Evolutionary conservation across 2,797 vertebrate genomes (phyloP).

Genomic region (Erpetoichthys calabaricus): DNA sequence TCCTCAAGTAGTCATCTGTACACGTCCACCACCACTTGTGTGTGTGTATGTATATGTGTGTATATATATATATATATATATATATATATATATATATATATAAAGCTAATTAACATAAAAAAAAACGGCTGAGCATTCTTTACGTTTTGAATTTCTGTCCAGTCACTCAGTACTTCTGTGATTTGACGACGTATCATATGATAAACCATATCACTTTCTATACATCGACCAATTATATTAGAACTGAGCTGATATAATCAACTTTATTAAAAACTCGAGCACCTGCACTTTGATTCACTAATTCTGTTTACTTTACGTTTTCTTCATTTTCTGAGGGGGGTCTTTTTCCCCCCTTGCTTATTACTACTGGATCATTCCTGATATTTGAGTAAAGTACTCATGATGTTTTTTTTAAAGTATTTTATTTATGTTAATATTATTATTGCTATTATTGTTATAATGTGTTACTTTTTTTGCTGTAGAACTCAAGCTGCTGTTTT

Average conservation of each 20-base stretch:
- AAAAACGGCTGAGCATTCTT: conserved; percentile 3
- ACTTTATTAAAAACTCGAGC: conserved; percentile 44
- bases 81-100: too few relatives aligned
- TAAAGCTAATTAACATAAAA: background rate
- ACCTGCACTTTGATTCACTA: conserved; percentile 67
- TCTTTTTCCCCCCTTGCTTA: conserved; percentile 17
- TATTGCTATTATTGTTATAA: conserved; percentile 19
- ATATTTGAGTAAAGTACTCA: conserved; percentile 19
- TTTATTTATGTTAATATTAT: background rate
- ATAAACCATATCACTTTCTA: conserved; percentile 37
- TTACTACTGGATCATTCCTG: conserved; percentile 12
- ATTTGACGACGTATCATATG: conserved; percentile 6
- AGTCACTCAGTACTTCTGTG: conserved; percentile 8
- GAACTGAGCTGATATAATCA: conserved; percentile 29
- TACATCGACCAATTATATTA: conserved; percentile 36
- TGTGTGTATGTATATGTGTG: too few relatives aligned
- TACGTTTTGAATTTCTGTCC: conserved; percentile 6
- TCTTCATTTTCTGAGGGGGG: conserved; percentile 19
- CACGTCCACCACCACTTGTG: too few relatives aligned
- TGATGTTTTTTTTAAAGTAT: conserved; percentile 9
- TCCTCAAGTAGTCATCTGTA: conserved; percentile 8
- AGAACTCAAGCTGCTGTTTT: conserved; percentile 29
- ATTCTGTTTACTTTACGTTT: conserved; percentile 20
- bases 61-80: too few relatives aligned
- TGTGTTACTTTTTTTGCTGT: conserved; percentile 29